Evolutionary conservation across 2,113 vertebrate species (phyloP).

Genomic region (Falco punctatus): DNA sequence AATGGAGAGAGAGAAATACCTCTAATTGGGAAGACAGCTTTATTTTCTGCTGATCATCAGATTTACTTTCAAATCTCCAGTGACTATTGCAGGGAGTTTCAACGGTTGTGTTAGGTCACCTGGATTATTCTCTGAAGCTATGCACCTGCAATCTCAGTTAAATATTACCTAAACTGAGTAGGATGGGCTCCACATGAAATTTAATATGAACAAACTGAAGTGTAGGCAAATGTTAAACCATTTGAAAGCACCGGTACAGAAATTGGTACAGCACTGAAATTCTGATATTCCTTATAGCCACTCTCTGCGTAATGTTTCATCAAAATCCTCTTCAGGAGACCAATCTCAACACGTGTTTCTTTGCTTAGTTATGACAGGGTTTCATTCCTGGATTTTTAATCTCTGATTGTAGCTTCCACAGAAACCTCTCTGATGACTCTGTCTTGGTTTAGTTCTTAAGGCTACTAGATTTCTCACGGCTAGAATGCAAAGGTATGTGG

Average conservation of each 20-base stretch:
- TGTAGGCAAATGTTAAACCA: not conserved
- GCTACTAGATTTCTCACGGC: not conserved
- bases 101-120: not conserved
- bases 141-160: not conserved
- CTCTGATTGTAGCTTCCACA: not conserved
- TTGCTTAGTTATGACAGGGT: not conserved
- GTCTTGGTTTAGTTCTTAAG: not conserved
- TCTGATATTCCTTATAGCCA: not conserved
- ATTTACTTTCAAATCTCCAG: not conserved
- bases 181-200: not conserved
- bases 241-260: not conserved
- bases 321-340: not conserved
- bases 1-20: not conserved
- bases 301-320: not conserved
- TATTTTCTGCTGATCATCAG: not conserved
- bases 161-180: not conserved
- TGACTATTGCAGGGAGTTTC: not conserved
- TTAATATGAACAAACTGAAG: not conserved
- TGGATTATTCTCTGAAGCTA: not conserved
- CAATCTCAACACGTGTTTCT: not conserved
- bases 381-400: not conserved
- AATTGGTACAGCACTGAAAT: not conserved
- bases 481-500: not conserved
- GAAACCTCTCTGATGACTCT: not conserved
- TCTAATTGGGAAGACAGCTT: not conserved